Conservation (phyloP, 1,140 invertebrate genomes). For the Heliconius congener region DNA sequence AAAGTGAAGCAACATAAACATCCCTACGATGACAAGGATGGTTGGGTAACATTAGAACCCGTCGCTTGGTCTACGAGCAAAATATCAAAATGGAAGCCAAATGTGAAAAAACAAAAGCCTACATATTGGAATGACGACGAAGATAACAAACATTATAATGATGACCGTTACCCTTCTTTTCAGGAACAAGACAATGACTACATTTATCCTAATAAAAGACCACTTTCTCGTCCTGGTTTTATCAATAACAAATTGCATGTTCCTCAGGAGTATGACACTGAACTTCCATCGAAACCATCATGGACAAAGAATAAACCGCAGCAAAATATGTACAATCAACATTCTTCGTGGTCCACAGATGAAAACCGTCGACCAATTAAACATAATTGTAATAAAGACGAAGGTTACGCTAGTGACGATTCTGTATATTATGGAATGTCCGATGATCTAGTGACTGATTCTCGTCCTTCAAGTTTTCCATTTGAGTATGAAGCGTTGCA, state of each 20-base stretch:
- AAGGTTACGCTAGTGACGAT: constrained; percentile 63
- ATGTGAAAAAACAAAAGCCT: constrained; percentile 79
- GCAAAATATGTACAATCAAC: constrained; percentile 52
- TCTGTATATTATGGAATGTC: constrained; percentile 65
- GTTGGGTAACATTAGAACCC: constrained; percentile 89
- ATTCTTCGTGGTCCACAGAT: constrained; percentile 66
- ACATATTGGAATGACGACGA: constrained; percentile 70
- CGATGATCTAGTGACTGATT: constrained; percentile 85
- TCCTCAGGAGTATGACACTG: constrained; percentile 62
- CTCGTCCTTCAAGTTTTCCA: constrained; percentile 85
- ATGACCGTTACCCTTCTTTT: constrained; percentile 55
- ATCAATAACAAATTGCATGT: constrained; percentile 71
- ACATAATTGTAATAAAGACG: constrained; percentile 71
- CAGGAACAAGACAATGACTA: constrained; percentile 58
- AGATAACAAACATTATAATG: constrained; percentile 57
- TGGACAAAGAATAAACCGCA: constrained; percentile 65
- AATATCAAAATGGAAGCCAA: constrained; percentile 89
- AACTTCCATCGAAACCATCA: constrained; percentile 69
- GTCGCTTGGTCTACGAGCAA: constrained; percentile 90
- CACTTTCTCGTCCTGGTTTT: constrained; percentile 60
- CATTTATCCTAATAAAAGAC: constrained; percentile 62
- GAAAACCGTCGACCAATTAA: constrained; percentile 67
- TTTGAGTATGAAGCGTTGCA: constrained; percentile 73
- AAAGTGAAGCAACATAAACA: constrained; percentile 82
- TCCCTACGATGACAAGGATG: constrained; percentile 86